Evolutionary conservation across 2,797 vertebrate genomes (phyloP).

Genomic region (Bovichtus diacanthus): DNA sequence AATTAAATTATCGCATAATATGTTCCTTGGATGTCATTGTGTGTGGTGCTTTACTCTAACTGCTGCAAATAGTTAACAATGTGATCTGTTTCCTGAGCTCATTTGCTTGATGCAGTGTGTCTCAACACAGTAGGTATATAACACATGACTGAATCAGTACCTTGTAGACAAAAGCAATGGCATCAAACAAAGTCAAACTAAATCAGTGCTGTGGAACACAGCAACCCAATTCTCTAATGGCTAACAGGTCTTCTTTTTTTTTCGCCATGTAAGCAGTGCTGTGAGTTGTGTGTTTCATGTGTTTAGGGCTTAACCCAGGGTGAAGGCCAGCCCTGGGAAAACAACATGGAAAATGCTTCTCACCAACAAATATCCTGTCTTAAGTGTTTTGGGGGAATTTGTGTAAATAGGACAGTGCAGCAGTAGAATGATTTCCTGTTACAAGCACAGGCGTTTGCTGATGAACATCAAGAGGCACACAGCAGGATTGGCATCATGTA

Average conservation of each 20-base stretch:
- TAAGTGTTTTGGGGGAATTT: conserved; percentile 80
- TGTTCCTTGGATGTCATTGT: conserved; percentile 44
- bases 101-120: conserved; percentile 40
- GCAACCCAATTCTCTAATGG: conserved; percentile 49
- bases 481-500: conserved; percentile 50
- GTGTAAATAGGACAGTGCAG: conserved; percentile 79
- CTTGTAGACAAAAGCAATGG: conserved; percentile 61
- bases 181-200: conserved; percentile 55
- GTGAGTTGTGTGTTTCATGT: conserved; percentile 70
- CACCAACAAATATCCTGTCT: conserved; percentile 83
- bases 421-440: conserved; percentile 81
- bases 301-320: conserved; percentile 67
- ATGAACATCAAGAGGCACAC: conserved; percentile 67
- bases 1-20: conserved; percentile 56
- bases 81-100: conserved; percentile 59
- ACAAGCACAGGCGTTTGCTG: conserved; percentile 72
- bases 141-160: conserved; percentile 38
- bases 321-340: conserved; percentile 76
- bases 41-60: conserved; percentile 38
- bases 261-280: conserved; percentile 33
- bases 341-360: conserved; percentile 73
- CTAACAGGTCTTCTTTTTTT: conserved; percentile 50
- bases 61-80: conserved; percentile 51
- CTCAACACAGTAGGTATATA: conserved; percentile 28
- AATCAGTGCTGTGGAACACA: conserved; percentile 33